Percentiles rank a stretch among this genome's conserved stretches.
Conservation (phyloP, 2,888 invertebrate species). For the Aphelenchoides bicaudatus region DNA sequence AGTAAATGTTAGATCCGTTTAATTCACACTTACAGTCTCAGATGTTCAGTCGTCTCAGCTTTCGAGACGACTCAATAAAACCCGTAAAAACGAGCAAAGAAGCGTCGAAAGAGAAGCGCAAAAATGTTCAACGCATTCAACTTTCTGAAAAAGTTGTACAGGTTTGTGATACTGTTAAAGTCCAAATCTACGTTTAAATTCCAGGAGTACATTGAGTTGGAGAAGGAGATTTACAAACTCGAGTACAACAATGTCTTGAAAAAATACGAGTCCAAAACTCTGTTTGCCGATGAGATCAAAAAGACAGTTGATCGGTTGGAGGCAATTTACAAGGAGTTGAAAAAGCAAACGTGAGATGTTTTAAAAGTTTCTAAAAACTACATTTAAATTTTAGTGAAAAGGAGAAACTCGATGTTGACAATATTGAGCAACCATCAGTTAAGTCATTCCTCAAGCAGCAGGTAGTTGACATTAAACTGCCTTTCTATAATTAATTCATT, state of each 20-base stretch:
- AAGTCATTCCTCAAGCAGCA: constrained; percentile 61
- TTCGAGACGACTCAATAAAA: constrained; percentile 9
- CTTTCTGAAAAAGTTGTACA: constrained; percentile 57
- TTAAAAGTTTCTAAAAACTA: not conserved
- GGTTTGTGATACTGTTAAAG: constrained; percentile 22
- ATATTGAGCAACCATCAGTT: constrained; percentile 61
- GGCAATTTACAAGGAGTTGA: constrained; percentile 59
- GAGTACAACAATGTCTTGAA: constrained; percentile 61
- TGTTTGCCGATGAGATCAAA: constrained; percentile 56
- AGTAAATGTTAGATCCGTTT: no score
- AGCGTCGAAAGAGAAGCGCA: constrained; percentile 4
- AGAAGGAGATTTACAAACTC: constrained; percentile 60
- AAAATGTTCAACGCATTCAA: constrained; percentile 40
- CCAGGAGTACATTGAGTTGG: constrained; percentile 61
- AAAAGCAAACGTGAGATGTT: constrained; percentile 60
- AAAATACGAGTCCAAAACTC: constrained; percentile 59
- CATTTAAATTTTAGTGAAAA: constrained; percentile 29
- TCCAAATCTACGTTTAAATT: no score
- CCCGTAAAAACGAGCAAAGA: constrained; percentile 1
- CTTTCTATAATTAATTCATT: no score
- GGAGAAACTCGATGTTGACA: constrained; percentile 63
- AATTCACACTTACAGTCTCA: not conserved
- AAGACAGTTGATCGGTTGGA: constrained; percentile 51
- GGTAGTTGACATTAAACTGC: no score
- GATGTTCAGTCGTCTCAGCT: constrained; percentile 9